A percentile compares a stretch with the other conserved stretches of the same genome.
Conservation (phyloP, 1,140 invertebrate species). For the Cotesia glomerata region DNA sequence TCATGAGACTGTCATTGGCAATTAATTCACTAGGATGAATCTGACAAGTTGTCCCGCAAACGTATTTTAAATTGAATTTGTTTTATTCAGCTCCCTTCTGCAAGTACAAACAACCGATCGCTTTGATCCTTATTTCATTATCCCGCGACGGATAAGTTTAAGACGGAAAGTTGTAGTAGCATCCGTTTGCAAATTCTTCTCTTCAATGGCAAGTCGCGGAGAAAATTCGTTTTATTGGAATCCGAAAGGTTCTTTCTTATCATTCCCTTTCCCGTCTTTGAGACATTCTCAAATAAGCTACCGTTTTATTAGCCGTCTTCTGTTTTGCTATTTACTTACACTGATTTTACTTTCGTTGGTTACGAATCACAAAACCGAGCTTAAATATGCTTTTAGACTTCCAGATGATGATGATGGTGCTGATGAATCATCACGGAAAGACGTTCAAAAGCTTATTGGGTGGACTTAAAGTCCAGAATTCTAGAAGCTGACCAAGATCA, state of each 20-base stretch:
- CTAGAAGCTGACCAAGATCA: too few relatives aligned
- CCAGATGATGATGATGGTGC: too few relatives aligned
- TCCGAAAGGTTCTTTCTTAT: background rate
- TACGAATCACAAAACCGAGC: too few relatives aligned
- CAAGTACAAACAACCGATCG: slow-evolving; percentile 25
- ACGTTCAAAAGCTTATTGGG: too few relatives aligned
- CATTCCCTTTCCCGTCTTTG: background rate
- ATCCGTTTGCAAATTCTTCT: slow-evolving; percentile 59
- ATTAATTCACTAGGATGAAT: too few relatives aligned
- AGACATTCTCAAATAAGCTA: background rate
- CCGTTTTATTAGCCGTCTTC: background rate
- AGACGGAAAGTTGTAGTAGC: slow-evolving; percentile 27
- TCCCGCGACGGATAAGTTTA: slow-evolving; percentile 37
- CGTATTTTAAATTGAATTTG: slow-evolving; percentile 4
- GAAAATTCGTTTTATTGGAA: slow-evolving; percentile 60
- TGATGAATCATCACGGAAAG: too few relatives aligned
- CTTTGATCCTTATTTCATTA: slow-evolving; percentile 64
- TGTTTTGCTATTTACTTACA: too few relatives aligned
- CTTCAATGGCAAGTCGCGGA: slow-evolving; percentile 54
- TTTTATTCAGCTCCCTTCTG: background rate
- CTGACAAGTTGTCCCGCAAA: too few relatives aligned
- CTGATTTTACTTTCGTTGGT: too few relatives aligned
- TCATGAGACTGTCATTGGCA: slow-evolving; percentile 49
- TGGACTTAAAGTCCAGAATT: too few relatives aligned
- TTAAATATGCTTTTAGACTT: too few relatives aligned